These are phyloP conservation scores for Papilio helenus DNA, from an alignment of 1,140 invertebrate genomes.

Conservation along the genomic window DNA sequence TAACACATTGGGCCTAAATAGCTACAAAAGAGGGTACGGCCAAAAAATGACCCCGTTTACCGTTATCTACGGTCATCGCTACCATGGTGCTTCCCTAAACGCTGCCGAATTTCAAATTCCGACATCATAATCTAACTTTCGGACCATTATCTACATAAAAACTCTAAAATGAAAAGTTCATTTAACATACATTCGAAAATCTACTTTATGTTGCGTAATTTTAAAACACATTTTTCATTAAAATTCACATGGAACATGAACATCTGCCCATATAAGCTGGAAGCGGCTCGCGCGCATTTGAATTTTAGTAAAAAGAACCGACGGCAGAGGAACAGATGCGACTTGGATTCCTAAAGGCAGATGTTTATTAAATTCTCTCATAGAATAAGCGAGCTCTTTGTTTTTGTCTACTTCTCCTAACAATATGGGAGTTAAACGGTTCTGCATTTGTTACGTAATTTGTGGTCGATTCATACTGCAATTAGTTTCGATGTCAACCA, in stretches of 20 bases:
- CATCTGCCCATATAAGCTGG: slow-evolving; percentile 72
- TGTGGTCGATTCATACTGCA: slow-evolving; percentile 70
- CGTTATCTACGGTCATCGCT: slow-evolving; percentile 73
- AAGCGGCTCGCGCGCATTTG: slow-evolving; percentile 72
- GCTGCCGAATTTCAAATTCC: slow-evolving; percentile 73
- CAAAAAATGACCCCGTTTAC: slow-evolving; percentile 77
- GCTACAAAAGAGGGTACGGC: slow-evolving; percentile 68
- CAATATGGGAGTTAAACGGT: slow-evolving; percentile 71
- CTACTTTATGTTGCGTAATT: slow-evolving; percentile 36
- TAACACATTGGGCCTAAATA: slow-evolving; percentile 64
- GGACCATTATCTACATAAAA: slow-evolving; percentile 52
- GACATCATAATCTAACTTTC: slow-evolving; percentile 74
- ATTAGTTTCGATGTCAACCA: slow-evolving; percentile 51
- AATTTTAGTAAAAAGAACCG: slow-evolving; percentile 76
- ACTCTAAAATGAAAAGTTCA: slow-evolving; percentile 41
- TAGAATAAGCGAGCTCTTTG: slow-evolving; percentile 76
- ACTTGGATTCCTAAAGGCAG: slow-evolving; percentile 79
- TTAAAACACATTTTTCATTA: slow-evolving; percentile 44
- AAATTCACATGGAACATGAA: slow-evolving; percentile 49
- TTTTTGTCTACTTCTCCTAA: slow-evolving; percentile 64
- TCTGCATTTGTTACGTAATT: slow-evolving; percentile 64
- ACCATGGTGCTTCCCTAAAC: slow-evolving; percentile 59
- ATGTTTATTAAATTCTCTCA: slow-evolving; percentile 78
- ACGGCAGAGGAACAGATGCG: slow-evolving; percentile 76
- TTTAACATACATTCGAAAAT: slow-evolving; percentile 27